Conservation (phyloP, 1,140 invertebrate species). For the Elymnias hypermnestra region DNA sequence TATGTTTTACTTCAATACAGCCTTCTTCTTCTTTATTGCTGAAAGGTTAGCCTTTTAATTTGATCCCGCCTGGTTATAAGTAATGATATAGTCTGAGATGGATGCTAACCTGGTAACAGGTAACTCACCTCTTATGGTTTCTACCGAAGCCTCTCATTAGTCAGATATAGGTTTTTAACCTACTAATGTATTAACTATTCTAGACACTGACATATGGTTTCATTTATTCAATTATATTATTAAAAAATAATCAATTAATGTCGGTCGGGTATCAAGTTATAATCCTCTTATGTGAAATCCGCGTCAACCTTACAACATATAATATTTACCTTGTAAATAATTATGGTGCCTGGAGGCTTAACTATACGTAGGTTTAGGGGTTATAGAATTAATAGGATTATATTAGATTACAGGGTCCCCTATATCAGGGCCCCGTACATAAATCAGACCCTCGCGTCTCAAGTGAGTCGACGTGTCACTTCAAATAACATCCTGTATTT, state of each 20-base stretch:
- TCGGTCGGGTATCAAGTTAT: neutral
- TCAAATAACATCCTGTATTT: too few species aligned
- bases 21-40: too few species aligned
- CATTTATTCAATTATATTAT: neutral
- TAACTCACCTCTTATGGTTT: too few species aligned
- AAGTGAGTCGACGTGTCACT: neutral
- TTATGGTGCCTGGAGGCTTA: constrained; percentile 9
- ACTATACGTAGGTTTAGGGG: constrained; percentile 18
- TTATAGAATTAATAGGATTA: constrained; percentile 23
- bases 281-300: constrained; percentile 2
- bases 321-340: constrained; percentile 14
- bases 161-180: too few species aligned
- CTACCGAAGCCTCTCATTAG: too few species aligned
- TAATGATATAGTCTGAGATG: too few species aligned
- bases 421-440: constrained; percentile 1
- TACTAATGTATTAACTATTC: too few species aligned
- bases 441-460: neutral
- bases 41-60: too few species aligned
- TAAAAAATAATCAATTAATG: neutral
- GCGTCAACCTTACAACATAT: neutral
- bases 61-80: too few species aligned
- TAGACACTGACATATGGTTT: too few species aligned
- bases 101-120: too few species aligned
- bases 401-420: constrained; percentile 18
- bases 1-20: too few species aligned